Evolutionary conservation across 2,797 vertebrate species (phyloP), one percentile per base, ranked within the genome.

Genomic region (Darevskia nairensis): DNA sequence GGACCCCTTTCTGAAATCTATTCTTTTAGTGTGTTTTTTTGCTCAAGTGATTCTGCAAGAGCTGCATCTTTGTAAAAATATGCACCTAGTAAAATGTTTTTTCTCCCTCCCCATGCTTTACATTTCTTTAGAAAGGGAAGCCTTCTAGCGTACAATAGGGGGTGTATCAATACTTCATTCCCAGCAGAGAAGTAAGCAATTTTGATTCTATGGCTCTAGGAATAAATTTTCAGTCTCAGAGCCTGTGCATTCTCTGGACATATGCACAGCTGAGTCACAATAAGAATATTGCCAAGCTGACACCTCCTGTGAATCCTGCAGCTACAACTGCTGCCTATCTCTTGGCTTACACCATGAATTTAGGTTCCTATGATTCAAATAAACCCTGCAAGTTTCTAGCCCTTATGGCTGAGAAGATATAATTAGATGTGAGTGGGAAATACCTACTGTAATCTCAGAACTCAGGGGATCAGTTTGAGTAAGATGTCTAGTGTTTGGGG

Each of bases 191-290:
- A 19, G 32, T 80, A 32, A 80, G 55, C 23, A 71, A 32, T 23
- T 79, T 55, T 80, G 25, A 69, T 86, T 71, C n/a, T 29, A 80
- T 4, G 32, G 8, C 23, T 35, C 6, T 9, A 46, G 61, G 3
- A 55, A 29, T 10, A 64, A 27, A 72, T n/a, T 17, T 80, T 80
- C 78, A 29, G 8, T 86, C 17, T 44, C n/a, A 32, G 59, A 74
- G 0, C 2, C 50, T n/a, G 64, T 15, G 35, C 72, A 64, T 4
- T 61, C 35, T 64, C 72, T 59, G 69, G 50, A 9, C 25, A 68
- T 32, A 59, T 72, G 32, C 77, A 72, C 77, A 81, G 55, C 50
- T 74, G 86, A 81, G 27, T 61, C 80, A 87, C 17, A 81, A 50
- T 46, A 75, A 46, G 68, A 72, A 29, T 8, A 80, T 35, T 61